Conservation (phyloP, 2,797 vertebrate species). For the Forpus xanthops region DNA sequence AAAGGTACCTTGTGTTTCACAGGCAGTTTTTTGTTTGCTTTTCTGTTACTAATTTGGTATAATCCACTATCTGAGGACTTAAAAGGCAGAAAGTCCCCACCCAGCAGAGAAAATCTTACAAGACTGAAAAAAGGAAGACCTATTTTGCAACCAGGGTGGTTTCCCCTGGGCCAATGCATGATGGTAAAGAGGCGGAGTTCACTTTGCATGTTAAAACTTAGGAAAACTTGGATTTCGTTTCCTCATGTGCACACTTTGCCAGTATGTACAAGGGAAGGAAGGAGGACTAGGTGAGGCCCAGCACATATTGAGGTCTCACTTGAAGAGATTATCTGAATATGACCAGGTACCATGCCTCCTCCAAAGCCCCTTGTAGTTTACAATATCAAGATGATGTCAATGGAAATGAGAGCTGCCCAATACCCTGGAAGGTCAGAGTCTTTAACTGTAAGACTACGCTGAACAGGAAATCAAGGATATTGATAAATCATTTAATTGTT, state of each 20-base stretch:
- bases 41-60: not conserved
- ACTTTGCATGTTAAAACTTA: not conserved
- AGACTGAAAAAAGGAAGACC: slow-evolving; percentile 23
- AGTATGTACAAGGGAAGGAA: not conserved
- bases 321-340: not conserved
- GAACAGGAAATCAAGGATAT: not conserved
- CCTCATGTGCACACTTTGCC: not conserved
- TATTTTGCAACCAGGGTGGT: slow-evolving; percentile 15
- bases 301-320: not conserved
- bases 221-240: not conserved
- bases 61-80: not conserved
- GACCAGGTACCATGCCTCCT: not conserved
- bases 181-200: not conserved
- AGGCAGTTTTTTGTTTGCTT: not conserved
- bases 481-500: not conserved
- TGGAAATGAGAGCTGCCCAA: not conserved
- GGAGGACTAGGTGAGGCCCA: not conserved
- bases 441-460: not conserved
- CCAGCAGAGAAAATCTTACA: slow-evolving; percentile 12
- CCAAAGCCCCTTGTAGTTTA: not conserved
- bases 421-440: not conserved
- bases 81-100: slow-evolving; percentile 22
- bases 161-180: not conserved
- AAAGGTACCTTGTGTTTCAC: not conserved
- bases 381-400: not conserved